Evolutionary conservation across 2,113 vertebrate genomes (phyloP).

Genomic region (Sinocyclocheilus maitianheensis): DNA sequence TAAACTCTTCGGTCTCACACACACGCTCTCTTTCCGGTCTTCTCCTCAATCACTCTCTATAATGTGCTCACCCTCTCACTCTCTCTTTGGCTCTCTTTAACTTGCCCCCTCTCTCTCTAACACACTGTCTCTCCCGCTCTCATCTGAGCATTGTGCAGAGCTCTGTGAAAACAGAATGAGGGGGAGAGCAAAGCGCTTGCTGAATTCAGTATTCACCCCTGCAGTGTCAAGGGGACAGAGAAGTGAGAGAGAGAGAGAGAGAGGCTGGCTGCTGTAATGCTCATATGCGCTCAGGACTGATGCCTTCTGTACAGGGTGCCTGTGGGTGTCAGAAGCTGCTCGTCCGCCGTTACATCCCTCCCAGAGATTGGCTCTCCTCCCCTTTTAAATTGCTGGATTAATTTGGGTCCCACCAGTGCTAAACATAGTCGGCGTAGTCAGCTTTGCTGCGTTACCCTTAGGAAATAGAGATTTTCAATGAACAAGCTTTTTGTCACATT

Average conservation of each 20-base stretch:
- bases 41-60: slow-evolving; percentile 26
- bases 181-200: slow-evolving; percentile 43
- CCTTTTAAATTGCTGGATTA: slow-evolving; percentile 48
- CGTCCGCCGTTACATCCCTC: slow-evolving; percentile 3
- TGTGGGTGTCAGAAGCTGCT: slow-evolving; percentile 40
- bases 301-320: slow-evolving; percentile 1
- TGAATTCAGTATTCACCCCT: slow-evolving; percentile 42
- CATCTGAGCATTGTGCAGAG: slow-evolving; percentile 39
- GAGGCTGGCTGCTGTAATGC: slow-evolving; percentile 18
- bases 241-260: slow-evolving; percentile 27
- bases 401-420: slow-evolving; percentile 13
- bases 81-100: slow-evolving; percentile 11
- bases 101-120: slow-evolving; percentile 8
- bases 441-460: slow-evolving; percentile 42
- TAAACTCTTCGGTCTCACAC: slow-evolving; percentile 37
- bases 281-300: slow-evolving; percentile 19
- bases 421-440: slow-evolving; percentile 24
- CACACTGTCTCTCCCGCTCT: slow-evolving; percentile 39
- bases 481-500: slow-evolving; percentile 39
- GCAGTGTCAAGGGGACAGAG: slow-evolving; percentile 42
- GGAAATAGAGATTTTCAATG: slow-evolving; percentile 41
- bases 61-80: not conserved
- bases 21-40: not conserved
- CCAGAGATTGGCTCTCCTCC: slow-evolving; percentile 39
- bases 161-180: slow-evolving; percentile 46